phyloP scores from a whole-genome alignment of 2,888 invertebrate species.

The Machimus rusticus region DNA sequence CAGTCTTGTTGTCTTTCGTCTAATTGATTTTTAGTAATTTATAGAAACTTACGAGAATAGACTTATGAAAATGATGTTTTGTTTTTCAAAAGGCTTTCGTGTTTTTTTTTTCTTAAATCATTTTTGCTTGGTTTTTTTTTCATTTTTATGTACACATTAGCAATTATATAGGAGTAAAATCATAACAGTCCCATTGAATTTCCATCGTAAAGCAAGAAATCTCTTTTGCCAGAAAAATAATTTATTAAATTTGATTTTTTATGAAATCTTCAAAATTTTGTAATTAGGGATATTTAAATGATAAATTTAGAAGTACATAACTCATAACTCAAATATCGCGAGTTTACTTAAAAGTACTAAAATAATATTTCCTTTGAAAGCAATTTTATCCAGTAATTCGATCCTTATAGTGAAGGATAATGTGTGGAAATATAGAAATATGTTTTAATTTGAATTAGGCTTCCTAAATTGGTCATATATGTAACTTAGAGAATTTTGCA shows the following conservation, averaged over 20 bases:
- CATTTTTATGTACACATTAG: constrained; percentile 28
- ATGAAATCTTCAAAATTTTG: background rate
- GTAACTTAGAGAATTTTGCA: no score
- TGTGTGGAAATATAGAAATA: no score
- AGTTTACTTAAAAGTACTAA: no score
- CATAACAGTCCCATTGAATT: constrained; percentile 18
- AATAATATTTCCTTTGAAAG: no score
- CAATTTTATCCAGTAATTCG: no score
- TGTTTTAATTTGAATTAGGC: no score
- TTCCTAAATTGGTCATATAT: no score
- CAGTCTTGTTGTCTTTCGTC: constrained; percentile 88
- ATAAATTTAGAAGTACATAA: no score
- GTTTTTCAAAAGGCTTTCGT: constrained; percentile 53
- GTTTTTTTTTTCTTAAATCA: constrained; percentile 36
- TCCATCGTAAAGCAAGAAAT: constrained; percentile 1
- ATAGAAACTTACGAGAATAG: constrained; percentile 44
- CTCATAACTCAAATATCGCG: no score
- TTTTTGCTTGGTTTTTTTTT: constrained; percentile 44
- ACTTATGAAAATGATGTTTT: constrained; percentile 46
- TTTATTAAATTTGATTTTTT: background rate
- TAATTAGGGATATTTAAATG: background rate
- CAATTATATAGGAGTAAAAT: constrained; percentile 7
- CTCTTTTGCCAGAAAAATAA: constrained; percentile 15
- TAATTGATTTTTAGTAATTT: constrained; percentile 58
- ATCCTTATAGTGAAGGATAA: no score